These are phyloP conservation scores for Archivesica marissinica DNA, from an alignment of 1,140 invertebrate genomes.

Conservation along the genomic window DNA sequence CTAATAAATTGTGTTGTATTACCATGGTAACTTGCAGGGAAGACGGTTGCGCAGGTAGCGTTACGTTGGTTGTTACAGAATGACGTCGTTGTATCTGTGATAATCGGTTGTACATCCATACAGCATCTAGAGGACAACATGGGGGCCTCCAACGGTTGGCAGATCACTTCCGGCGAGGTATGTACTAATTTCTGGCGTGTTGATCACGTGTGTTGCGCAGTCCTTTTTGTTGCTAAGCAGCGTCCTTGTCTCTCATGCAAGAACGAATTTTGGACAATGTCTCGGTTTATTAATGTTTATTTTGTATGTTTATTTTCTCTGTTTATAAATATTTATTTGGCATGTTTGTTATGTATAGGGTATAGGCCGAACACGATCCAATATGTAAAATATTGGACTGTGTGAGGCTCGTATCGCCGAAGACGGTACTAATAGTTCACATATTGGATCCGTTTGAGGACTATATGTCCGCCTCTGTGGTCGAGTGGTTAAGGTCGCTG, in stretches of 20 bases:
- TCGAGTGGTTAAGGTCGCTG: too few species aligned
- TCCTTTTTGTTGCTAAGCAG: too few species aligned
- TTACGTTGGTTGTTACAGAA: conserved; percentile 80
- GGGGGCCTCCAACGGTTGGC: conserved; percentile 75
- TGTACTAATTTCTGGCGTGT: neutral
- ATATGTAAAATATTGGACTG: too few species aligned
- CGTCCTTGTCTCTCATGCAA: too few species aligned
- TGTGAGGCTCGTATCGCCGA: too few species aligned
- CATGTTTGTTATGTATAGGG: neutral
- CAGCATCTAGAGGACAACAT: conserved; percentile 81
- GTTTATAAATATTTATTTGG: neutral
- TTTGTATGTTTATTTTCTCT: neutral
- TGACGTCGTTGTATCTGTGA: conserved; percentile 77
- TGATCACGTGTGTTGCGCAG: too few species aligned
- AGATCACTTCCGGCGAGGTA: conserved; percentile 73
- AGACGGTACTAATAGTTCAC: too few species aligned
- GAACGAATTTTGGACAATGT: neutral
- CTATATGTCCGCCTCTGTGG: too few species aligned
- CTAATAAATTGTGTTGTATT: too few species aligned
- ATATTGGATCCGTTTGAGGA: too few species aligned
- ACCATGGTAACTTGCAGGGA: too few species aligned
- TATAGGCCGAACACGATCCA: too few species aligned
- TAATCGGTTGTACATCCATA: conserved; percentile 79
- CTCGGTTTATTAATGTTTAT: neutral
- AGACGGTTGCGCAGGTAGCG: conserved; percentile 75